Evolutionary conservation across 2,888 invertebrate genomes (phyloP), one percentile per base, ranked within the genome.

Genomic region (Tipula confusa): DNA sequence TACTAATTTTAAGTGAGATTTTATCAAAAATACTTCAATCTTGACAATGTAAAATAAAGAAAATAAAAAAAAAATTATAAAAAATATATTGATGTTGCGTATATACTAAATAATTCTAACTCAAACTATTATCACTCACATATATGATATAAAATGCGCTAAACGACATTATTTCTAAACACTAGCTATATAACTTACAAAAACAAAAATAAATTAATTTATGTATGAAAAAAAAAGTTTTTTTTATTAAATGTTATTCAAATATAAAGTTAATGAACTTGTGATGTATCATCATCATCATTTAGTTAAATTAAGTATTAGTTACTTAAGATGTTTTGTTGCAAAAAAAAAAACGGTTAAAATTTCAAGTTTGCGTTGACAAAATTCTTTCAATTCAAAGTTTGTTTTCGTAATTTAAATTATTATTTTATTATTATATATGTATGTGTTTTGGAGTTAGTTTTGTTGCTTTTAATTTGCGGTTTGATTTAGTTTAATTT

Each of bases 321-420:
- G 64, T n/a, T n/a, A n/a, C n/a, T n/a, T n/a, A n/a, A 64, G 64
- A 64, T 64, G 64, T 64, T 64, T 64, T 64, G 24, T 64, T 64
- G 64, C 64, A 64, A 64, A 15, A 64, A 64, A 64, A 64, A 15
- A 64, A 64, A 64, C 64, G 64, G 64, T 64, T 64, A 64, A 64
- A 64, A 64, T 64, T 64, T 64, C 64, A 64, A 64, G 64, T 64
- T 64, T 64, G 7, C 9, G 64, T 64, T 64, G 64, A 64, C 64
- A 13, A 64, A 64, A 24, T 64, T 64, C 24, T 64, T 24, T n/a
- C n/a, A 64, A 64, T 64, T 24, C 24, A 18, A 24, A 24, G 64
- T 64, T 64, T 24, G n/a, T 33, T 33, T 33, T 33, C 33, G 33
- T 11, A 11, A 3, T 33, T 33, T 33, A 11, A 9, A 9, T 2